phyloP scores from a whole-genome alignment of 1,140 invertebrate genomes.

The Melitaea cinxia region DNA sequence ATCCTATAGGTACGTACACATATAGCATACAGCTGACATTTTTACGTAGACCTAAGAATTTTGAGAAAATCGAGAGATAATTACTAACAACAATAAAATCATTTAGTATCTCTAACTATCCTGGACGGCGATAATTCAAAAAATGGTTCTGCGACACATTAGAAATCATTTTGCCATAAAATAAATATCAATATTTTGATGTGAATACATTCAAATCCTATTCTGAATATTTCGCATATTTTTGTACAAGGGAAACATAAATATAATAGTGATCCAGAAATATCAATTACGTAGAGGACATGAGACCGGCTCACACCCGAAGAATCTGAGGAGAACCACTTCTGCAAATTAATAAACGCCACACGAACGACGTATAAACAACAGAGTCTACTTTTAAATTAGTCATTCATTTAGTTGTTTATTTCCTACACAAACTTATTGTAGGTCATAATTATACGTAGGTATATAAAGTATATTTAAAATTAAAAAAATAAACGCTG shows the following conservation, averaged over 20 bases:
- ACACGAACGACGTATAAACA: neutral
- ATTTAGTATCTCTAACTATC: too few species aligned
- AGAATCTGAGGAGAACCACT: constrained; percentile 9
- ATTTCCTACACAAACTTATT: neutral
- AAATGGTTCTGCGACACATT: too few species aligned
- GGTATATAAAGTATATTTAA: too few species aligned
- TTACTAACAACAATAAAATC: too few species aligned
- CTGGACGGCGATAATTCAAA: too few species aligned
- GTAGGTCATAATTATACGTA: too few species aligned
- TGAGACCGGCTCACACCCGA: constrained; percentile 7
- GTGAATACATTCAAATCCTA: neutral
- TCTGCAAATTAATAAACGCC: constrained; percentile 9
- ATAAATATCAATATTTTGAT: neutral
- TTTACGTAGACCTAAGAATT: too few species aligned
- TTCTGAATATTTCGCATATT: neutral
- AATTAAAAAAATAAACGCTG: too few species aligned
- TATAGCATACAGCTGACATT: too few species aligned
- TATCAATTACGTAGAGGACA: constrained; percentile 15
- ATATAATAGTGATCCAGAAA: constrained; percentile 23
- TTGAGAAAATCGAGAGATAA: too few species aligned
- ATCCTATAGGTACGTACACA: too few species aligned
- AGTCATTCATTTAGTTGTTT: neutral
- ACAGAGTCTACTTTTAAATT: neutral
- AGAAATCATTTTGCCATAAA: too few species aligned
- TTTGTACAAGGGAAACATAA: constrained; percentile 12